Base-by-base conservation (phyloP, 2,888 invertebrate genomes). In the Lucinisca nassula region DNA sequence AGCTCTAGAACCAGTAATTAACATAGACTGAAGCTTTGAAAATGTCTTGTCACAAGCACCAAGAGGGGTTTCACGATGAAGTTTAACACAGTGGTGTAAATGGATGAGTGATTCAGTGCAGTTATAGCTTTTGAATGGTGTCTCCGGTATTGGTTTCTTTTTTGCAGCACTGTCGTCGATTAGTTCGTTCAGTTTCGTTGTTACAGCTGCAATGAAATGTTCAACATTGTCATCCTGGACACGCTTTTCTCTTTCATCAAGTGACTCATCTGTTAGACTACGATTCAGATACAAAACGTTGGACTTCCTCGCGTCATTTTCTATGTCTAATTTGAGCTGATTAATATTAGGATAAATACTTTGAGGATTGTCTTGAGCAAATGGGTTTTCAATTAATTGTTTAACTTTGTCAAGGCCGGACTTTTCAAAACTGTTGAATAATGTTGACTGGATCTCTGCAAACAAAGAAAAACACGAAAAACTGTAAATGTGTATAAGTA, bases 161-260 rank as follows among this genome's bases (percentile, higher is more conserved):
- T 12, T 40, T 14, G 14, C 45, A 21, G 24, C 38, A 49, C 32
- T 45, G 24, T 70, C 40, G 30, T 85, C 79, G 21, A 88, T 32
- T 45, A 86, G 61, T 58, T 87, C 80, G 30, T 80, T 61, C 10
- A 88, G 49, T n/a, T 79, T 82, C 27, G 83, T 84, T n/a, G 91
- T 82, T 4, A 81, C 76, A 10, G 73, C 81, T 21, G 86, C 84
- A 73, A 89, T 76, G 27, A 92, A 81, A 51, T 88, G 88, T 78
- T 92, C 91, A 32, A 92, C 72, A 40, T 92, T 91, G 2, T 89
- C 85, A 12, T 83, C 89, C 24, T 85, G 84, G 14, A 77, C 45
- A n/a, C 49, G 12, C 40, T 74, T 74, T 21, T 35, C 35, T 1
- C 35, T 35, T 35, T 67, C 35, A 35, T 30, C 24, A 1, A 10